Percentiles rank a stretch among this genome's conserved stretches.
Evolutionary conservation across 2,888 invertebrate species (phyloP).

Genomic region (Nomada ferruginata): DNA sequence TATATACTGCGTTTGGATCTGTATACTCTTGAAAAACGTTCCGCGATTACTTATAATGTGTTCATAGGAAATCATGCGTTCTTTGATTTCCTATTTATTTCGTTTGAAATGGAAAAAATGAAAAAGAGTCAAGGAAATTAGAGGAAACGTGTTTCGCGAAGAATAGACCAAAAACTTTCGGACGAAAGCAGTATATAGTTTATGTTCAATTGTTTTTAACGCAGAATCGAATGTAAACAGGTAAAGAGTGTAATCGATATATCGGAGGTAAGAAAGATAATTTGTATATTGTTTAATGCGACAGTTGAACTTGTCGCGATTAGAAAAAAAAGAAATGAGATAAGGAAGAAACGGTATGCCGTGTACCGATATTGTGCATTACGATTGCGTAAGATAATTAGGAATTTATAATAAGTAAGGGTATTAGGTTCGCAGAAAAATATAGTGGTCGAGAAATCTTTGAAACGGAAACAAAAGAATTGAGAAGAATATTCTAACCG

Average conservation of each 20-base stretch:
- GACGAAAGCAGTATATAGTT: conserved; percentile 28
- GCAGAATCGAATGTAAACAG: conserved; percentile 23
- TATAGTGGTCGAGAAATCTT: conserved; percentile 20
- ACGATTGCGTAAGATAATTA: conserved; percentile 51
- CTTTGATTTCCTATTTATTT: neutral
- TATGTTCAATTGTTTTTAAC: conserved; percentile 28
- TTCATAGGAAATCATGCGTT: neutral
- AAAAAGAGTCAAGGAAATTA: neutral
- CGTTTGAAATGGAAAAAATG: conserved; percentile 6
- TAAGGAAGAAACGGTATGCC: conserved; percentile 17
- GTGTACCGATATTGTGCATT: conserved; percentile 36
- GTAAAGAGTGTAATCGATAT: conserved; percentile 32
- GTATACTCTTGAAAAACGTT: conserved; percentile 18
- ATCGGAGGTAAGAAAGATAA: conserved; percentile 16
- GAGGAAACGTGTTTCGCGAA: conserved; percentile 38
- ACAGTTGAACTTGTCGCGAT: conserved; percentile 25
- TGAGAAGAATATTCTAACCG: conserved; percentile 11
- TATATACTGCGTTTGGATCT: conserved; percentile 1
- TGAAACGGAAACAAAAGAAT: neutral
- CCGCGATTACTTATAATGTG: conserved; percentile 17
- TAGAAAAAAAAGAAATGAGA: conserved; percentile 11
- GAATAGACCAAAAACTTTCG: conserved; percentile 51
- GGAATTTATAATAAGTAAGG: conserved; percentile 37
- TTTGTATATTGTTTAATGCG: conserved; percentile 52
- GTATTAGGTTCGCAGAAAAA: conserved; percentile 44